Conservation (phyloP, 2,797 vertebrate species). For the Malacoraja senta region DNA sequence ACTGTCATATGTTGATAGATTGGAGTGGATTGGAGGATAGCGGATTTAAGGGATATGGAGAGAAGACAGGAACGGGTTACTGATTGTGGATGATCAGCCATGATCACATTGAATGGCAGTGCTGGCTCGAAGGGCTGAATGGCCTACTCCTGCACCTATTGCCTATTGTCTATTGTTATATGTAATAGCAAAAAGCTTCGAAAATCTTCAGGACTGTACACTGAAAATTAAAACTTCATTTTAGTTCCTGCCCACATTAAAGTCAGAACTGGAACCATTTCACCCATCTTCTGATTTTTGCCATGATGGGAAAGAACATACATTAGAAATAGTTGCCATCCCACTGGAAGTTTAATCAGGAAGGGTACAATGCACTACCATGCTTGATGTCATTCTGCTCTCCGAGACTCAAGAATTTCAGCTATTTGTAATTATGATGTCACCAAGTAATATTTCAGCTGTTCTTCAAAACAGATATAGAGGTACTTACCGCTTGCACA, state of each 20-base stretch:
- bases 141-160: too few relatives aligned
- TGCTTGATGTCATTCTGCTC: neutral
- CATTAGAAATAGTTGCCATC: neutral
- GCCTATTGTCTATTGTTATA: neutral
- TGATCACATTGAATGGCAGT: too few relatives aligned
- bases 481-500: conserved; percentile 84
- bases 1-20: too few relatives aligned
- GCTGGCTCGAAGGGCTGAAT: too few relatives aligned
- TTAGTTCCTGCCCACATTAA: neutral
- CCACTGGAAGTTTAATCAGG: neutral
- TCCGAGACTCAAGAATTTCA: neutral
- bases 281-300: neutral
- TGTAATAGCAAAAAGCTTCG: neutral
- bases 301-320: neutral
- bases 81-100: too few relatives aligned
- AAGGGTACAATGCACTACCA: neutral
- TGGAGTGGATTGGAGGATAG: too few relatives aligned
- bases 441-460: neutral
- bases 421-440: neutral
- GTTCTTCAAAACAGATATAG: conserved; percentile 43
- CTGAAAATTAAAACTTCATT: neutral
- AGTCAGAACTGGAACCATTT: neutral
- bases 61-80: too few relatives aligned
- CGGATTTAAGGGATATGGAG: too few relatives aligned
- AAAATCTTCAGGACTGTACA: neutral